A percentile compares a stretch with the other conserved stretches of the same genome.
These are phyloP conservation scores for Latrodectus hesperus DNA, from an alignment of 2,888 invertebrate species.

Conservation along the genomic window DNA sequence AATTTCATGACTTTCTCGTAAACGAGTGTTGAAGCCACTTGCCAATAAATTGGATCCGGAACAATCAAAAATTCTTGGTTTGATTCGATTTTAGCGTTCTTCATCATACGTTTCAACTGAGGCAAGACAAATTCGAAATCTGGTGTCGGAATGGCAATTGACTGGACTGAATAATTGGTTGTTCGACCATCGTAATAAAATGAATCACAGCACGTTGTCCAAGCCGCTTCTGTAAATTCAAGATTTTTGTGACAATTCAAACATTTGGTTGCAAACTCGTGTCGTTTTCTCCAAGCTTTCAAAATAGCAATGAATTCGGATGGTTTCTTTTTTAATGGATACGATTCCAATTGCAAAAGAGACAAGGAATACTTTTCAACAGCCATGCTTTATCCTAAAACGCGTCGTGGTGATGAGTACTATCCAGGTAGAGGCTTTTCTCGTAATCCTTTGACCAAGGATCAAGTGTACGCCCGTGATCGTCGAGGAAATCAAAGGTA, in stretches of 20 bases:
- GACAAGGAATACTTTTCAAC: not conserved
- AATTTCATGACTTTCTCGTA: conserved; percentile 26
- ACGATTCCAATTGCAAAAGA: not conserved
- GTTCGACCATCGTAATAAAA: not conserved
- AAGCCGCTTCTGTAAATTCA: not conserved
- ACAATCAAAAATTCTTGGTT: conserved; percentile 27
- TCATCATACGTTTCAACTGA: not conserved
- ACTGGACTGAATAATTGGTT: not conserved
- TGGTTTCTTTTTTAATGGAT: not conserved
- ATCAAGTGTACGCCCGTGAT: not conserved
- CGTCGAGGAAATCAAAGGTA: not conserved
- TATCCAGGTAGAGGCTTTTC: not conserved
- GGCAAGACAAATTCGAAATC: not conserved
- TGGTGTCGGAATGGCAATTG: not conserved
- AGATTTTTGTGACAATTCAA: not conserved
- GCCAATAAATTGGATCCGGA: conserved; percentile 38
- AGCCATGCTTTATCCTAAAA: not conserved
- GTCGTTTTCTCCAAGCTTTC: not conserved
- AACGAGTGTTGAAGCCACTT: conserved; percentile 7
- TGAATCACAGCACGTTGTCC: not conserved
- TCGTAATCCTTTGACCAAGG: not conserved
- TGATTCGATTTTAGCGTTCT: not conserved
- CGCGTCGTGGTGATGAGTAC: not conserved
- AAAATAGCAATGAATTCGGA: not conserved
- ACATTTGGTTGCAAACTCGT: not conserved